phyloP scores from a whole-genome alignment of 2,113 vertebrate genomes.

The Poicephalus gulielmi region DNA sequence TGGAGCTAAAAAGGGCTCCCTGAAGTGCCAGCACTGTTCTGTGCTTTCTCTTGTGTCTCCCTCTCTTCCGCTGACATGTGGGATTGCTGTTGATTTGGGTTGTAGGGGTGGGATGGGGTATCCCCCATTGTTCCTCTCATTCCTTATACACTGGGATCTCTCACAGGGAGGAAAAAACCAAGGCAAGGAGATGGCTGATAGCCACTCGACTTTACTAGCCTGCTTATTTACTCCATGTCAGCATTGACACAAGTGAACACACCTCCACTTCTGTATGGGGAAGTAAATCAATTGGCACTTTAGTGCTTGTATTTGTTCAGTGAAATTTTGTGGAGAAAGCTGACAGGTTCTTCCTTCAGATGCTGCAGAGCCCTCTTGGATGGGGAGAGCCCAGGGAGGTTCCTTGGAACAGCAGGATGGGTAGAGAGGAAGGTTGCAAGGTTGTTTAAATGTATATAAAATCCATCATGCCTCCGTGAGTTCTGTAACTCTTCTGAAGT shows the following conservation, averaged over 20 bases:
- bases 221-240: background rate
- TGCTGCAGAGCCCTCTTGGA: background rate
- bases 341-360: background rate
- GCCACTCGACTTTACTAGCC: background rate
- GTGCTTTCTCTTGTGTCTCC: background rate
- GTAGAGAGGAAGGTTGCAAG: background rate
- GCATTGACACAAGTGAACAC: background rate
- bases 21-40: background rate
- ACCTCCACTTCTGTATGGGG: background rate
- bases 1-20: background rate
- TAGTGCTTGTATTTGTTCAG: background rate
- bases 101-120: background rate
- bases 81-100: background rate
- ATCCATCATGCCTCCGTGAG: background rate
- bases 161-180: background rate
- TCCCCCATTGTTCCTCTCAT: background rate
- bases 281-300: background rate
- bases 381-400: background rate
- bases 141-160: background rate
- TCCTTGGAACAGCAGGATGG: background rate
- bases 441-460: background rate
- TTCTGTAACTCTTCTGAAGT: background rate
- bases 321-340: background rate
- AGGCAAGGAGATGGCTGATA: background rate
- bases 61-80: background rate